phyloP scores from a whole-genome alignment of 23 tunicate genomes.

The Clavelina lepadiformis region DNA sequence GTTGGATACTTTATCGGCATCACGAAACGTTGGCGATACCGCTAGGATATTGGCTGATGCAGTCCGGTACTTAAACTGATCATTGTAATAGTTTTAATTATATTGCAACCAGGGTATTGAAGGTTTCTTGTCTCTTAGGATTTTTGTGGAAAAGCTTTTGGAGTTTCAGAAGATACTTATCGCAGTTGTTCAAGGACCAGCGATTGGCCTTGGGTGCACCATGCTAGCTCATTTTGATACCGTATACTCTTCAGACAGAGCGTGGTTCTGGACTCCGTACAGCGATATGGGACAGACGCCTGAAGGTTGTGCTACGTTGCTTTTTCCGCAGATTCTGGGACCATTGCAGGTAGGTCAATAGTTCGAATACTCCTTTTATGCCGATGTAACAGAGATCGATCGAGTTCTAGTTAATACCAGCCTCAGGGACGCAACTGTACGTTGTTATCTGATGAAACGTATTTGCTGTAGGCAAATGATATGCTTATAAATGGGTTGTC shows the following conservation, averaged over 20 bases:
- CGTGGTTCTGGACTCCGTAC: slow-evolving; percentile 70
- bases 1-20: slow-evolving; percentile 20
- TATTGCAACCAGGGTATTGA: background rate
- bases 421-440: background rate
- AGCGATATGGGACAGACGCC: slow-evolving; percentile 69
- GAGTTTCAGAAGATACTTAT: slow-evolving; percentile 61
- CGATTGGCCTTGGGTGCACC: slow-evolving; percentile 66
- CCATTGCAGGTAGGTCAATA: slow-evolving; percentile 19
- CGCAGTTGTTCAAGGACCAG: slow-evolving; percentile 79
- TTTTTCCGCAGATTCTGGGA: slow-evolving; percentile 77
- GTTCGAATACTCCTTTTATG: too few species aligned
- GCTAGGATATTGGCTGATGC: slow-evolving; percentile 34
- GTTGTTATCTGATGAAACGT: background rate
- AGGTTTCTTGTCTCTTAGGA: slow-evolving; percentile 17
- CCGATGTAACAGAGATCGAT: too few species aligned
- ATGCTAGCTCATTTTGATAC: slow-evolving; percentile 79
- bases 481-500: slow-evolving; percentile 52
- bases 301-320: slow-evolving; percentile 64
- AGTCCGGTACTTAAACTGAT: slow-evolving; percentile 28
- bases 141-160: slow-evolving; percentile 65
- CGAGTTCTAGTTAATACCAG: background rate
- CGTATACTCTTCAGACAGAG: slow-evolving; percentile 77
- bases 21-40: slow-evolving; percentile 8
- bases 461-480: slow-evolving; percentile 48
- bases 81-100: background rate